Percentiles rank a stretch among this genome's conserved stretches.
Evolutionary conservation across 2,888 invertebrate species (phyloP).

Genomic region (Augochlorella aurata): DNA sequence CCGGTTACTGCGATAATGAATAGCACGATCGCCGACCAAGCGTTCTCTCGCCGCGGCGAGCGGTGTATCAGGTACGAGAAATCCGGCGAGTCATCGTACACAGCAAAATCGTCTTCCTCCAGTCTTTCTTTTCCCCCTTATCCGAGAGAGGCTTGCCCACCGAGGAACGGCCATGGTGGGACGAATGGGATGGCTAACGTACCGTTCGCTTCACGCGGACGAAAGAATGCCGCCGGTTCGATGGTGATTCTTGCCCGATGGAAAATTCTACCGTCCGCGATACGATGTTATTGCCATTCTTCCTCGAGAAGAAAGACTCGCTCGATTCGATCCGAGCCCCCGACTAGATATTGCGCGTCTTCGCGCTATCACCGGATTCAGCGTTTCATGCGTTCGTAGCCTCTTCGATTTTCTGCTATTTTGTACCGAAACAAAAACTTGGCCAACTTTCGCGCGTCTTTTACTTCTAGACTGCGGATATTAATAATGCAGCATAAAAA

Average conservation of each 20-base stretch:
- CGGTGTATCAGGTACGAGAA: conserved; percentile 55
- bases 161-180: conserved; percentile 25
- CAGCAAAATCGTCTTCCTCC: conserved; percentile 44
- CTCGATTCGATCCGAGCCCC: neutral
- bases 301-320: neutral
- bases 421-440: too few relatives aligned
- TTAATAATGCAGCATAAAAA: too few relatives aligned
- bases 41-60: conserved; percentile 38
- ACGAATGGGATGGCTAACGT: conserved; percentile 50
- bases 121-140: conserved; percentile 14
- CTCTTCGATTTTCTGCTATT: too few relatives aligned
- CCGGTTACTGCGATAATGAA: conserved; percentile 64
- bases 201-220: conserved; percentile 48
- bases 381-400: too few relatives aligned
- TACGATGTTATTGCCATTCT: conserved; percentile 14
- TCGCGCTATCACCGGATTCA: too few relatives aligned
- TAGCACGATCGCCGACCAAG: conserved; percentile 53
- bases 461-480: too few relatives aligned
- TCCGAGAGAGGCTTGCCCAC: conserved; percentile 15
- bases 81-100: conserved; percentile 65
- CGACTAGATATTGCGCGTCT: too few relatives aligned
- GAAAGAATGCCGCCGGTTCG: conserved; percentile 49
- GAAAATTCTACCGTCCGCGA: conserved; percentile 5
- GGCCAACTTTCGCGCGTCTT: too few relatives aligned
- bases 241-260: conserved; percentile 30